Conservation (phyloP, 1,140 invertebrate genomes). For the Diabrotica virgifera region DNA sequence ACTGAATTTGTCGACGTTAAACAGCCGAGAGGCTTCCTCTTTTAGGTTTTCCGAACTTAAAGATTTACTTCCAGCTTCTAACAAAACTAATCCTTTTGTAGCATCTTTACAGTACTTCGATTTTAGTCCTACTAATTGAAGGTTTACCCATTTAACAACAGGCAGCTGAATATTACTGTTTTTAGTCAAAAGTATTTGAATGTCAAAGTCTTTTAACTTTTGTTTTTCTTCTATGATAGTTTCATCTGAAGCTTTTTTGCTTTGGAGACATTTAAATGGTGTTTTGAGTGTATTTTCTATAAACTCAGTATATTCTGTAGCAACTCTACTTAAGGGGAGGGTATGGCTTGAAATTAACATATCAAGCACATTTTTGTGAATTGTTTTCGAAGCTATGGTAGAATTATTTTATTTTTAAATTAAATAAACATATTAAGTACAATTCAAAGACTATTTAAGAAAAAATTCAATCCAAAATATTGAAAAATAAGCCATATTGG, state of each 20-base stretch:
- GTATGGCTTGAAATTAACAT: too few species aligned
- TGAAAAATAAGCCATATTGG: too few species aligned
- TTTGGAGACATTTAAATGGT: conserved; percentile 51
- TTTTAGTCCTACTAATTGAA: conserved; percentile 62
- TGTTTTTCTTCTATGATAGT: conserved; percentile 74
- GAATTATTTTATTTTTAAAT: too few species aligned
- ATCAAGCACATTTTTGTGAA: too few species aligned
- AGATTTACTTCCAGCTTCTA: conserved; percentile 64
- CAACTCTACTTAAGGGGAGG: conserved; percentile 65
- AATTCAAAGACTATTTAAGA: too few species aligned
- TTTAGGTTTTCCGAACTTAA: conserved; percentile 56
- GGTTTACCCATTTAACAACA: conserved; percentile 60
- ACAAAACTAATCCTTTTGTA: conserved; percentile 65
- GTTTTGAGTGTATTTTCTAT: conserved; percentile 84
- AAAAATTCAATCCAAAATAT: too few species aligned
- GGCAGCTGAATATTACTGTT: conserved; percentile 52
- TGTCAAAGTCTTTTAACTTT: conserved; percentile 69
- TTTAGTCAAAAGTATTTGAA: conserved; percentile 60
- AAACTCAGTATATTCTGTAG: conserved; percentile 67
- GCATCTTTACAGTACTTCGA: conserved; percentile 62
- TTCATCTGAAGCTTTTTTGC: conserved; percentile 45
- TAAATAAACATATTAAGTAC: too few species aligned
- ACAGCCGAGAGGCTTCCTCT: conserved; percentile 49
- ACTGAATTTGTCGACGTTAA: conserved; percentile 39
- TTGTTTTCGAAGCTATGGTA: too few species aligned